Evolutionary conservation across 1,140 invertebrate genomes (phyloP).

Genomic region (Pteromalus puparum): DNA sequence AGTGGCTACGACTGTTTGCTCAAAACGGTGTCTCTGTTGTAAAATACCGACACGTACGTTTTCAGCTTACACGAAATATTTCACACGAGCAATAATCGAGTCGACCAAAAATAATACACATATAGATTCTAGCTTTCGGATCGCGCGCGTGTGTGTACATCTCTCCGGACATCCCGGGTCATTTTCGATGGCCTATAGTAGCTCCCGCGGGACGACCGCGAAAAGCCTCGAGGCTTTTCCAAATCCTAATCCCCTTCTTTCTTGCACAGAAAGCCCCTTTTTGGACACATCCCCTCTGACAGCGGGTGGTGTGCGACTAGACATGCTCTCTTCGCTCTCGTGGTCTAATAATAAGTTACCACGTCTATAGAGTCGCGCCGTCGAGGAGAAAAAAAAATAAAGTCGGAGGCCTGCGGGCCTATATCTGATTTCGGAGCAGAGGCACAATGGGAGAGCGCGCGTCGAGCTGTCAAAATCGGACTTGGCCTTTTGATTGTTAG

Average conservation of each 20-base stretch:
- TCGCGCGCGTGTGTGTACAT: background rate
- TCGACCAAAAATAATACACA: no score
- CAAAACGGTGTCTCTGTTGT: background rate
- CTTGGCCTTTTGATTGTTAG: constrained; percentile 2
- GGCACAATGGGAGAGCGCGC: background rate
- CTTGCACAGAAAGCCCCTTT: constrained; percentile 20
- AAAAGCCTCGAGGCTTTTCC: constrained; percentile 51
- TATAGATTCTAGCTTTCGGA: no score
- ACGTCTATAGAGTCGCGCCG: background rate
- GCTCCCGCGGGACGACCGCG: constrained; percentile 55
- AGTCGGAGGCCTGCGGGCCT: background rate
- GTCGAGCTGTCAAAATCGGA: constrained; percentile 18
- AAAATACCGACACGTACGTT: background rate
- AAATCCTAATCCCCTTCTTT: constrained; percentile 56
- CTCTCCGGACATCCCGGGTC: background rate
- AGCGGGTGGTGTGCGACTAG: constrained; percentile 26
- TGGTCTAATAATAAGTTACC: constrained; percentile 40
- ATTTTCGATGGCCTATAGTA: constrained; percentile 5
- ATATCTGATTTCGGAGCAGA: constrained; percentile 19
- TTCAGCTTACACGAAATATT: background rate
- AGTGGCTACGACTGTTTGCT: background rate
- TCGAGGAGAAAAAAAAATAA: constrained; percentile 13
- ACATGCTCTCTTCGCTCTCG: background rate
- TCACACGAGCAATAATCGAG: no score
- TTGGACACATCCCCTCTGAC: constrained; percentile 52